Evolutionary conservation across 2,113 vertebrate genomes (phyloP), one percentile per base, ranked within the genome.

Genomic region (Condylura cristata): DNA sequence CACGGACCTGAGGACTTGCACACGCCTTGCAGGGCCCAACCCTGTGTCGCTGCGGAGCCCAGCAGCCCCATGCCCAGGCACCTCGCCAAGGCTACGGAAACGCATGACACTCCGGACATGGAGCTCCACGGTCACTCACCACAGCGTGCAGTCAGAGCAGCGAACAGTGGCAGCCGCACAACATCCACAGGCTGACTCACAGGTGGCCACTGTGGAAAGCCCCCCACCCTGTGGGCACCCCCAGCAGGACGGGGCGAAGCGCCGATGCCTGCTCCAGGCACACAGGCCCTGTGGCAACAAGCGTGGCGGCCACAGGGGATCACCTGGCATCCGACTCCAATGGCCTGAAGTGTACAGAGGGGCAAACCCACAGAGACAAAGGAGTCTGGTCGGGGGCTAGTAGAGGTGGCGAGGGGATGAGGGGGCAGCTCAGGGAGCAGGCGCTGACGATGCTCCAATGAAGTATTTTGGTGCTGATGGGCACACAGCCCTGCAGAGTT

Each of bases 271-370:
- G 51, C 17, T 0, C 51, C 51, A 53, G 16, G 51, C 6, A 17
- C 51, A 53, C 17, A 3, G 20, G 51, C 51, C 51, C 51, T 17
- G 17, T 1, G 11, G 34, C 10, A 24, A 56, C 37, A 32, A 90
- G 48, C 5, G 30, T 48, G 44, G 70, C 13, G 17, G 46, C 56
- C 61, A 60, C 1, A 28, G 53, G 76, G 58, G 66, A 63, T 39
- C 46, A 48, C 46, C 34, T 8, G 3, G 3, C 76, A 16, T 20
- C 30, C 26, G 58, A 78, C 37, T 44, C 58, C 66, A 61, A 51
- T 71, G 75, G 51, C 22, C 22, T 26, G 32, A 79, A 93, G 90
- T 24, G 74, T 46, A 48, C 13, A 76, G 22, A 87, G 61, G 72
- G 28, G 82, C 63, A 63, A 74, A 58, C 18, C 63, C 41, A 68